These are phyloP conservation scores for Hymenopus coronatus DNA, from an alignment of 2,888 invertebrate species.

Conservation along the genomic window DNA sequence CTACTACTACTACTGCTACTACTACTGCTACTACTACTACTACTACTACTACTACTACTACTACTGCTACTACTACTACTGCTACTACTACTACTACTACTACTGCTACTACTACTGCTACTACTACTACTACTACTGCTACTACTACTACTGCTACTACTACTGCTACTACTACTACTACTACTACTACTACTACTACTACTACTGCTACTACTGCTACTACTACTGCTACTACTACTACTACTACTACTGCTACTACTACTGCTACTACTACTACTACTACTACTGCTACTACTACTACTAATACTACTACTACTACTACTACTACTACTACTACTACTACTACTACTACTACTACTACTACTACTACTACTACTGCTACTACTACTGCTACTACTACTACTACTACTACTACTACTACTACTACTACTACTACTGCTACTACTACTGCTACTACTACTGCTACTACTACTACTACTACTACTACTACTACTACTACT, in stretches of 20 bases:
- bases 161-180: conserved; percentile 2
- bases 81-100: background rate
- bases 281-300: background rate
- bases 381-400: background rate
- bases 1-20: background rate
- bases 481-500: conserved; percentile 4
- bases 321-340: background rate
- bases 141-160: conserved; percentile 5
- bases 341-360: background rate
- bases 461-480: background rate
- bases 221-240: background rate
- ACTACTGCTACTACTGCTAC: background rate
- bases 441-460: background rate
- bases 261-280: background rate
- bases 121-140: background rate
- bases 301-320: too few species aligned
- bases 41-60: conserved; percentile 1
- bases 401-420: conserved; percentile 1
- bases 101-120: background rate
- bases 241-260: background rate
- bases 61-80: conserved; percentile 1
- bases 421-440: background rate
- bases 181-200: background rate
- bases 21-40: background rate
- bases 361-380: background rate